Evolutionary conservation across 2,113 vertebrate species (phyloP).

Genomic region (Oryctolagus cuniculus): mOryCun1.1 NC_091434.1:71126501-71127000

Average conservation of each 20-base stretch:
- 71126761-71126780: not conserved
- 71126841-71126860: not conserved
- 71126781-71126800: not conserved
- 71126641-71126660: constrained; percentile 29
- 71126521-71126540: not conserved
- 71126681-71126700: constrained; percentile 22
- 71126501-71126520: not conserved
- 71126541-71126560: constrained; percentile 1
- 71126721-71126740: constrained; percentile 45
- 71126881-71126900: not conserved
- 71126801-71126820: not conserved
- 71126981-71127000: not conserved
- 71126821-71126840: not conserved
- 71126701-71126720: not conserved
- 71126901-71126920: not conserved
- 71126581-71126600: constrained; percentile 1
- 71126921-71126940: not conserved
- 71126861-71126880: not conserved
- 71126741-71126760: not conserved
- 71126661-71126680: constrained; percentile 24
- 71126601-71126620: constrained; percentile 38
- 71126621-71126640: not conserved
- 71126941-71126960: not conserved
- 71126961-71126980: not conserved
- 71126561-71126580: not conserved